Percentiles rank a stretch among this genome's conserved stretches.
Conservation (phyloP, 1,140 invertebrate species). For the Pinna nobilis region DNA sequence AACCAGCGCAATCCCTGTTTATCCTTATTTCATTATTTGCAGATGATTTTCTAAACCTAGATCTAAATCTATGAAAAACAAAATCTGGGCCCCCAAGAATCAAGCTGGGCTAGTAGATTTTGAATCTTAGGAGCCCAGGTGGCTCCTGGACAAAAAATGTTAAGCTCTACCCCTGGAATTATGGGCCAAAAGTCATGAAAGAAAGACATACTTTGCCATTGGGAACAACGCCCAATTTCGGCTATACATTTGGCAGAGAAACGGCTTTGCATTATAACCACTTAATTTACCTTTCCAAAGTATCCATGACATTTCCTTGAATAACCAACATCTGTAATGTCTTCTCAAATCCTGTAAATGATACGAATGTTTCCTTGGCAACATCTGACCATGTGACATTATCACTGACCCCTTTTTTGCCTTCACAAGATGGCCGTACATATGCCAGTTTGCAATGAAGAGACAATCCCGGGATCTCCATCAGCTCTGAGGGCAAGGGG, state of each 20-base stretch:
- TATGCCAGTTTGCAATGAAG: slow-evolving; percentile 46
- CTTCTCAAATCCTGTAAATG: slow-evolving; percentile 35
- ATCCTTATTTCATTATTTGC: too few species aligned
- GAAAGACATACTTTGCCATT: neutral
- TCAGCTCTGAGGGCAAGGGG: slow-evolving; percentile 41
- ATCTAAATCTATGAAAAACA: too few species aligned
- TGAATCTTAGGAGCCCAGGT: too few species aligned
- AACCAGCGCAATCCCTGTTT: too few species aligned
- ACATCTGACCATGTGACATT: slow-evolving; percentile 9
- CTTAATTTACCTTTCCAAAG: slow-evolving; percentile 22
- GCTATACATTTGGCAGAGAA: neutral
- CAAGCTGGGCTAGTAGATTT: too few species aligned
- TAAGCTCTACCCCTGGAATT: too few species aligned
- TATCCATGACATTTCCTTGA: slow-evolving; percentile 16
- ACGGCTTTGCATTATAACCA: neutral
- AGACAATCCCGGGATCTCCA: slow-evolving; percentile 38
- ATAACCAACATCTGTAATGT: slow-evolving; percentile 36
- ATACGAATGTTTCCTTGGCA: slow-evolving; percentile 19
- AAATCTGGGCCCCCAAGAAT: too few species aligned
- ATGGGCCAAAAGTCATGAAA: neutral
- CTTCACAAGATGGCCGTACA: slow-evolving; percentile 27
- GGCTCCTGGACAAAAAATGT: too few species aligned
- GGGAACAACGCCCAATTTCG: neutral
- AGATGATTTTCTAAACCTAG: too few species aligned
- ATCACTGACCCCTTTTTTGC: neutral